Base-by-base conservation (phyloP, 2,797 vertebrate genomes). In the Dendrocincla fuliginosa region DNA sequence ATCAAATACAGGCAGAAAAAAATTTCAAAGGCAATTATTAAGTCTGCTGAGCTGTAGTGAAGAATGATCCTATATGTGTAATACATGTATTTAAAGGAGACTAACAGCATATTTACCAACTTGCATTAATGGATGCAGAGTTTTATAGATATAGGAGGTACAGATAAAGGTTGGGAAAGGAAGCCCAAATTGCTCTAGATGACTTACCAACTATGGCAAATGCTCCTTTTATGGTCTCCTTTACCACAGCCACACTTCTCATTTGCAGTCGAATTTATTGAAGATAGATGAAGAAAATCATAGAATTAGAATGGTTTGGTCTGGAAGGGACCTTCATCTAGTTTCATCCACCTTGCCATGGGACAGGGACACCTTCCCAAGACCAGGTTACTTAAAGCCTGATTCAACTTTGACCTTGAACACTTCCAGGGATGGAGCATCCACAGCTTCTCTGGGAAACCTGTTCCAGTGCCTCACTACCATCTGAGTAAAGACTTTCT, bases 281-380 rank as follows among this genome's bases (percentile, higher is more conserved):
- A 53, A 82, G 57, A 42, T 10, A 82, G 13, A 42, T 37, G 1
- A 47, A 53, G 52, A 42, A 53, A 82, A 60, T 9, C 2, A 13
- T 8, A 23, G 24, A 46, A 27, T 59, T 44, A 64, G 20, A 65
- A 57, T 23, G 4, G 6, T 53, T 65, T 47, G 44, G 5, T 8
- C 25, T 57, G 57, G 28, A 50, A 57, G 24, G 9, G 11, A 77
- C 12, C 13, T 33, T 44, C 16, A 30, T 23, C 8, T 33, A 0
- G 0, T 32, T 71, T 12, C 9, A 59, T 18, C 0, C 14, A n/a
- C 6, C 2, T 22, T 57, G n/a, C 30, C 5, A 3, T 5, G 10
- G 44, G 16, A 32, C 11, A 39, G 19, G 12, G 14, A 33, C 24
- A 39, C 10, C 8, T 50, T 33, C n/a, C 22, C 19, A 33, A 23